Evolutionary conservation across 2,113 vertebrate species (phyloP), one percentile per base, ranked within the genome.

Genomic region (Plotosus lineatus): DNA sequence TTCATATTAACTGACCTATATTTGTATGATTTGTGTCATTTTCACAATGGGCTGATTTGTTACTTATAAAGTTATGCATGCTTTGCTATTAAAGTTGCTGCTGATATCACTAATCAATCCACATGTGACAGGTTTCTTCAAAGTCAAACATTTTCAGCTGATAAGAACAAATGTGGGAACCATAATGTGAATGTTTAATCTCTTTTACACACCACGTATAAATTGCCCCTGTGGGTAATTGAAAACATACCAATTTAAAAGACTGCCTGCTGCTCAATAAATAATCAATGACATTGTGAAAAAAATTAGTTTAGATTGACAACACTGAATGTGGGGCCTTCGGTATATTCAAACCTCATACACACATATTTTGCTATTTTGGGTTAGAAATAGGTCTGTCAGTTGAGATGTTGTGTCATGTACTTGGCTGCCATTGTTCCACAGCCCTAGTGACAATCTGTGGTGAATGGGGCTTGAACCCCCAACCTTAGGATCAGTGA

Each of bases 201-300:
- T 44, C 36, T 44, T 33, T 56, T 72, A 23, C 66, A 60, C 75
- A 73, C 60, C 21, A 36, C 11, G 46, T 26, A 56, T 76, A 75
- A 46, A 50, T n/a, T 33, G 42, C 58, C 28, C 71, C 17, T 10
- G n/a, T 73, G 40, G 42, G 42, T 14, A 46, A 77, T 44, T 26
- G 48, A 10, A 73, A 73, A 44, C 58, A 19, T 9, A 44, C 48
- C 31, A 78, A 73, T 80, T 77, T 72, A 77, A 77, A 74, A 71
- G 53, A 80, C 42, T 69, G 42, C 63, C 36, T 26, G 46, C 21
- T 46, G 65, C 48, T 77, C 31, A 72, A 72, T 80, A 72, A 50
- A 72, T 36, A 72, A 46, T 58, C 36, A 31, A 36, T 77, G 73
- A 83, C 73, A 56, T 74, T 68, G 46, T 42, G 23, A 38, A n/a